Evolutionary conservation across 2,797 vertebrate genomes (phyloP), one percentile per base, ranked within the genome.

Genomic region (Ctenopoma multispine): DNA sequence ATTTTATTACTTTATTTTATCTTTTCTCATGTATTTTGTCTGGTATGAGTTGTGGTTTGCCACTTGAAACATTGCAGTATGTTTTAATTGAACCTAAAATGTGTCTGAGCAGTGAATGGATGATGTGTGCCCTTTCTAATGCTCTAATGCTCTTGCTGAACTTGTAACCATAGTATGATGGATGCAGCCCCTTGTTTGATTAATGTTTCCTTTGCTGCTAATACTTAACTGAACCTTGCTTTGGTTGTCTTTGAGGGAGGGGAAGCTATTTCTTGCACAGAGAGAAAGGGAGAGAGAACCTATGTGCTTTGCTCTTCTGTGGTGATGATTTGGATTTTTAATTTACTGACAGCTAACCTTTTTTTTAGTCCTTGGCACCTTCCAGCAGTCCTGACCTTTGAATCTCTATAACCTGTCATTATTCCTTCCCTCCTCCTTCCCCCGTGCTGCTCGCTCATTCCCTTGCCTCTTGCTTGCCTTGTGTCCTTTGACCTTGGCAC

Each of bases 371-470:
- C 80, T 80, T 77, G 82, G 81, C 76, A 79, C 87, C 83, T 82
- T 89, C 77, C 83, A 81, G 82, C 77, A 77, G 54, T 90, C 78
- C 75, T 89, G 85, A 89, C 81, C 85, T 92, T 38, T 91, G 69
- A 90, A 89, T 85, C 76, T 92, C 80, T 93, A 89, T 94, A 93
- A 95, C 92, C 83, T 95, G 81, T 94, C 82, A 88, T 90, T 94
- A 80, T 94, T 94, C 89, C 92, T 90, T 96, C 94, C 94, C 94
- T 93, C 94, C 95, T 84, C 81, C 87, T 86, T 79, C 79, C 82
- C 85, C 84, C 84, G 94, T 96, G 90, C 90, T 91, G 90, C 90
- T 92, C 77, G 89, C 88, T 93, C 85, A 82, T 84, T 90, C 86
- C 91, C 90, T 90, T 88, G 87, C 87, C 84, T 84, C 89, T 90